A percentile compares a stretch with the other conserved stretches of the same genome.
phyloP scores from a whole-genome alignment of 35 echinoderm and acorn worm species.

The Eucidaris tribuloides region DNA sequence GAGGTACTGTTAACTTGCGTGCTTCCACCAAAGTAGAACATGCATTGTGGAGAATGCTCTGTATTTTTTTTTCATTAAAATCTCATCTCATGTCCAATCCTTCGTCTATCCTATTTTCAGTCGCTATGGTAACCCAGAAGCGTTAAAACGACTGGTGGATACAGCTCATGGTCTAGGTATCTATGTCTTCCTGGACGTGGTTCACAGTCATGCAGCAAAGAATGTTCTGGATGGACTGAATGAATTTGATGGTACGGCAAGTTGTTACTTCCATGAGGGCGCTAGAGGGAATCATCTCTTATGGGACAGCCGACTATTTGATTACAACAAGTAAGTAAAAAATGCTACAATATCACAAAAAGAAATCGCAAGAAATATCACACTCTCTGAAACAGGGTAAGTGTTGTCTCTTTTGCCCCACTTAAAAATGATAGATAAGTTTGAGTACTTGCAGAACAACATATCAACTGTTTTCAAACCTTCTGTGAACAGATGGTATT shows the following conservation, averaged over 20 bases:
- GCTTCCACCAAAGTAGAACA: too few relatives aligned
- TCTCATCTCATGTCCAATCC: too few relatives aligned
- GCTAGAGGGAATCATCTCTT: conserved; percentile 70
- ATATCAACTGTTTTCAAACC: too few relatives aligned
- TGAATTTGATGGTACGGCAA: conserved; percentile 79
- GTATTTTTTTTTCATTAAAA: too few relatives aligned
- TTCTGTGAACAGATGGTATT: too few relatives aligned
- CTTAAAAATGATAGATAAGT: too few relatives aligned
- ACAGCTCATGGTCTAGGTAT: conserved; percentile 73
- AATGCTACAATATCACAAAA: background rate
- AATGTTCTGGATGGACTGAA: conserved; percentile 95
- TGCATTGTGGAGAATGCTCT: too few relatives aligned
- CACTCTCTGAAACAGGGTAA: background rate
- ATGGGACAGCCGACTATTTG: conserved; percentile 93
- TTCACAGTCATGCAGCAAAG: conserved; percentile 96
- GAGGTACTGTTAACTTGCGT: too few relatives aligned
- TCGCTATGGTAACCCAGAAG: conserved; percentile 93
- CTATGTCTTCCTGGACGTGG: conserved; percentile 83
- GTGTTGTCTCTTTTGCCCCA: too few relatives aligned
- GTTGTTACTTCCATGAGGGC: conserved; percentile 91
- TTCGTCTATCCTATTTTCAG: too few relatives aligned
- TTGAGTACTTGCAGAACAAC: too few relatives aligned
- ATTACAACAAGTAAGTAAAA: conserved; percentile 84
- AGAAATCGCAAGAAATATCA: background rate
- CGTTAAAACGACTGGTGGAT: conserved; percentile 80